Conservation (phyloP, 2,113 vertebrate species). For the Perca fluviatilis region DNA sequence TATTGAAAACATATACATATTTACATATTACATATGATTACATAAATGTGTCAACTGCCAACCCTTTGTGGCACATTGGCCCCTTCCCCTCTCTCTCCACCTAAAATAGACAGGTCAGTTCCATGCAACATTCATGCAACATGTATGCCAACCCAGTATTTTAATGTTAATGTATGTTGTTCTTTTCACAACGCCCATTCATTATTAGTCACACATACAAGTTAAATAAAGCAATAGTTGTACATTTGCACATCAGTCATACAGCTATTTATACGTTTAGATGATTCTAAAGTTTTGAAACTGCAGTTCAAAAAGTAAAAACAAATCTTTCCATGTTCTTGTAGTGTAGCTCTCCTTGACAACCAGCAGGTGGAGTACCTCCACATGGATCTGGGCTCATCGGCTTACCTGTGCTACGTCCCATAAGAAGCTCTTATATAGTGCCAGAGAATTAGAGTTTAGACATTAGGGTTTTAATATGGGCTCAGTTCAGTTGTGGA, state of each 20-base stretch:
- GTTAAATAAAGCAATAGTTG: background rate
- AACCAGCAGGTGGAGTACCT: constrained; percentile 36
- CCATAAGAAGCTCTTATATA: background rate
- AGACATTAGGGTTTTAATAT: background rate
- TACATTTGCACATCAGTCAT: background rate
- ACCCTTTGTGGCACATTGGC: too few relatives aligned
- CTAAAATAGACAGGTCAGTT: background rate
- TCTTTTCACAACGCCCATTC: background rate
- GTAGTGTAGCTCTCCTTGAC: constrained; percentile 33
- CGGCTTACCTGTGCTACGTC: background rate
- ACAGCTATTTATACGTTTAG: background rate
- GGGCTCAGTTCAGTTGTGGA: background rate
- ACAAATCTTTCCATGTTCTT: background rate
- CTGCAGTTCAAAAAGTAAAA: background rate
- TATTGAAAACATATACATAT: too few relatives aligned
- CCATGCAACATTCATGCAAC: background rate
- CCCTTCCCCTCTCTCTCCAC: background rate
- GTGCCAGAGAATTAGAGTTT: background rate
- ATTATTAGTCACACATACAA: background rate
- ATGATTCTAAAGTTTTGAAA: background rate
- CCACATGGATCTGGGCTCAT: background rate
- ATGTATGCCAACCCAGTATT: background rate
- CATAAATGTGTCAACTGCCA: too few relatives aligned
- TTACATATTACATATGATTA: too few relatives aligned
- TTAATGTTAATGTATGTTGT: background rate